Evolutionary conservation across 1,140 invertebrate species (phyloP), one percentile per base, ranked within the genome.

Genomic region (Drosophila erecta): DNA sequence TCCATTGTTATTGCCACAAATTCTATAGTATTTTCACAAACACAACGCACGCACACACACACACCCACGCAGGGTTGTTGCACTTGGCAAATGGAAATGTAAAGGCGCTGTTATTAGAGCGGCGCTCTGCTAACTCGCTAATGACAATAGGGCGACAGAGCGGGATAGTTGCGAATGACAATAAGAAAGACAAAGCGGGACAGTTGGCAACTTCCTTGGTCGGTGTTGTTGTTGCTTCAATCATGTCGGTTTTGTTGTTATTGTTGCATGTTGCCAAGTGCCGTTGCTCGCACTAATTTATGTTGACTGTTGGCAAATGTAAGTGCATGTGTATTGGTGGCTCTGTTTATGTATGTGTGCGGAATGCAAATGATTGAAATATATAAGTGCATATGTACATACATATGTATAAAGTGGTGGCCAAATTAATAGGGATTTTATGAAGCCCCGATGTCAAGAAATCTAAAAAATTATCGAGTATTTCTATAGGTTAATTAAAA

Each of bases 311-410:
- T 81, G 62, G 61, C 69, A 58, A 74, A 80, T 76, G 49, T 60
- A 46, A 30, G 37, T 65, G 38, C 62, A 38, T 20, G n/a, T 15
- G 41, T 43, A 22, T 58, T 12, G 54, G 51, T 53, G 37, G 38
- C 11, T 67, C 35, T 64, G 47, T 56, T 22, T 69, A 41, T 64
- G 53, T 51, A 17, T 79, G 44, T 60, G 53, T 62, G 55, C 35
- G 62, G 64, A 60, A 79, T 84, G 80, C 64, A 83, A 83, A 84
- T 84, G 59, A 84, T 83, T 83, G 51, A 83, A 84, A 83, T 54
- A 69, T 69, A 64, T 59, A n/a, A 6, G 43, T 37, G 8, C 8
- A 8, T 30, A 30, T 8, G 7, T 30, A 30, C 3, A 3, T 30
- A 30, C 2, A 0, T 8, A 30, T 30, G 7, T 30, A 30, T 30